Conservation (phyloP, 2,113 vertebrate species). For the Galeopterus variegatus region DNA sequence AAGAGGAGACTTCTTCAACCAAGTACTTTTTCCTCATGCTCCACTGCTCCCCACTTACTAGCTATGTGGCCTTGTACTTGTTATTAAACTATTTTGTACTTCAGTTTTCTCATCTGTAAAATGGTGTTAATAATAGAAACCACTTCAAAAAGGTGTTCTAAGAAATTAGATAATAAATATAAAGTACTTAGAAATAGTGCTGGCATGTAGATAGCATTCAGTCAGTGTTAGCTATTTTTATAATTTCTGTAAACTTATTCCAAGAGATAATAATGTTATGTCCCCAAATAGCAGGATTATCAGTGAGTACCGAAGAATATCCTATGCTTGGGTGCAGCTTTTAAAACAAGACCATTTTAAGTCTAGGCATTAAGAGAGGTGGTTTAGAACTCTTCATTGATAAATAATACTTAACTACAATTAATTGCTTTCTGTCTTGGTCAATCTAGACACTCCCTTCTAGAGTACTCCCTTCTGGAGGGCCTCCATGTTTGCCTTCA, state of each 20-base stretch:
- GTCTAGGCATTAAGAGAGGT: background rate
- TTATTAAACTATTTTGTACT: background rate
- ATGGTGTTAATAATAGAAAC: constrained; percentile 24
- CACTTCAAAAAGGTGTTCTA: background rate
- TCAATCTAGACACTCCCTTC: background rate
- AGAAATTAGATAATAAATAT: background rate
- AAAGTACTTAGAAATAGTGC: background rate
- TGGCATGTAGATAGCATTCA: background rate
- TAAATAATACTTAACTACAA: background rate
- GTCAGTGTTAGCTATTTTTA: background rate
- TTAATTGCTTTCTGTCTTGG: background rate
- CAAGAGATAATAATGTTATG: background rate
- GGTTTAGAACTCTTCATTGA: background rate
- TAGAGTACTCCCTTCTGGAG: background rate
- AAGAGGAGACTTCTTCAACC: background rate
- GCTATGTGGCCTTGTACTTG: background rate
- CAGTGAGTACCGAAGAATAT: background rate
- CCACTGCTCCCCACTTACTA: background rate
- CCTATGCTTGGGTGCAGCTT: background rate
- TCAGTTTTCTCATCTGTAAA: background rate
- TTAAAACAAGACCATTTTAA: background rate
- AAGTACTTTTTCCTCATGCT: background rate
- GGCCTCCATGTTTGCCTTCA: background rate
- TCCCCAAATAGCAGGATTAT: background rate
- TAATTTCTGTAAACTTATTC: background rate